phyloP scores from a whole-genome alignment of 1,140 invertebrate genomes.

The Tetramorium alpestre region DNA sequence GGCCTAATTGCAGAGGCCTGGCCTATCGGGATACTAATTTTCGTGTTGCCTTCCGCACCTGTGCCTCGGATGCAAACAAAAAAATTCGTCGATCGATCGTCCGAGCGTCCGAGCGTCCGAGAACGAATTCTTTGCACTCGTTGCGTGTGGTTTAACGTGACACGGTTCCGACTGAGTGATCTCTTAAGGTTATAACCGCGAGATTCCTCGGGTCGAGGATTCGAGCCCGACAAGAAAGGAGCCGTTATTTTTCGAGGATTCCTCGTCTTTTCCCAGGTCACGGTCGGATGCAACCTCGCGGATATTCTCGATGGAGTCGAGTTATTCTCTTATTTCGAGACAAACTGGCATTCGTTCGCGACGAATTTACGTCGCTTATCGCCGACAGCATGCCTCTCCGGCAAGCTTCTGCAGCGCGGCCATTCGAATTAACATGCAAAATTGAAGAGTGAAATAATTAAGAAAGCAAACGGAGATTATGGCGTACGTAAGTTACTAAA shows the following conservation, averaged over 20 bases:
- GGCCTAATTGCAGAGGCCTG: conserved; percentile 11
- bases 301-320: not conserved
- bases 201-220: conserved; percentile 71
- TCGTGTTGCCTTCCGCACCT: conserved; percentile 28
- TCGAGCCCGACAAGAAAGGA: conserved; percentile 69
- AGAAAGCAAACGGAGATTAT: not conserved
- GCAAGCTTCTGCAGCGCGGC: not conserved
- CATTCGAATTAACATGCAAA: not conserved
- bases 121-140: conserved; percentile 64
- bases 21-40: conserved; percentile 30
- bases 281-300: conserved; percentile 57
- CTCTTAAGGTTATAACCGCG: conserved; percentile 71
- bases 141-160: conserved; percentile 71
- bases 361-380: not conserved
- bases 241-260: conserved; percentile 74
- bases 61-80: conserved; percentile 8
- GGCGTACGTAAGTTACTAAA: not conserved
- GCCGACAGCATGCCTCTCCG: not conserved
- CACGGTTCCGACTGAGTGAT: conserved; percentile 76
- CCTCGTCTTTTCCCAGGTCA: conserved; percentile 64
- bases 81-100: conserved; percentile 65
- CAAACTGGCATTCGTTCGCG: not conserved
- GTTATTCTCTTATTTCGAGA: not conserved
- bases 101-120: conserved; percentile 41
- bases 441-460: conserved; percentile 6